Percentiles rank a stretch among this genome's conserved stretches.
Conservation (phyloP, 2,113 vertebrate genomes). For the Silurus glanis region DNA sequence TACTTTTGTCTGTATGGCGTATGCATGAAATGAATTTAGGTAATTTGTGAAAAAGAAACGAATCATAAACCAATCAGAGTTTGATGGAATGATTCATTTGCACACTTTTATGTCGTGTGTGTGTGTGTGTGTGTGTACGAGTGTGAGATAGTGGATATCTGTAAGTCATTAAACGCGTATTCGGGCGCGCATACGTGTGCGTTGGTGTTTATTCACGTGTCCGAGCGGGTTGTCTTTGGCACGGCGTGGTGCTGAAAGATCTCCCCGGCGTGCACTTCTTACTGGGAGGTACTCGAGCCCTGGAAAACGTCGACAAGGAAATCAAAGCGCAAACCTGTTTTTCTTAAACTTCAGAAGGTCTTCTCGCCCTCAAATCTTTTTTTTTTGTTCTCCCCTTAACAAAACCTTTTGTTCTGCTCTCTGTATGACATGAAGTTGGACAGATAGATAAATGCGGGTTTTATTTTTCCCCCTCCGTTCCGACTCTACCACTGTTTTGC, state of each 20-base stretch:
- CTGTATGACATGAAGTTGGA: not conserved
- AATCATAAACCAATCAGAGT: not conserved
- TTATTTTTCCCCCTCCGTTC: not conserved
- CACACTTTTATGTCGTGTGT: not conserved
- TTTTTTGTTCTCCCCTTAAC: not conserved
- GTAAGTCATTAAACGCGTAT: conserved; percentile 17
- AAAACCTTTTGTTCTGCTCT: not conserved
- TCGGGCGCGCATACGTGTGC: conserved; percentile 37
- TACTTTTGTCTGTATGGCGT: too few species aligned
- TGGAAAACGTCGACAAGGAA: conserved; percentile 36
- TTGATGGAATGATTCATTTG: not conserved
- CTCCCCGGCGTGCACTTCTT: conserved; percentile 38
- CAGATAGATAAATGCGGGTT: conserved; percentile 7
- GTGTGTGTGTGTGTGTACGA: not conserved
- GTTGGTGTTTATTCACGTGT: conserved; percentile 30
- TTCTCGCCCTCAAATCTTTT: conserved; percentile 18
- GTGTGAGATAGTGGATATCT: conserved; percentile 1
- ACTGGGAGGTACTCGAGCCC: conserved; percentile 15
- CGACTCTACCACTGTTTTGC: not conserved
- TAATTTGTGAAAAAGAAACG: not conserved
- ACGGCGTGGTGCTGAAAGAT: conserved; percentile 24
- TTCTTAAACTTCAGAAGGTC: conserved; percentile 35
- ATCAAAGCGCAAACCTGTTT: conserved; percentile 40
- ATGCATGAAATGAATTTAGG: not conserved
- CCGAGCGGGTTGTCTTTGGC: conserved; percentile 26